These are phyloP conservation scores for Xiphophorus couchianus DNA, from an alignment of 2,113 vertebrate species.

Conservation along the genomic window DNA sequence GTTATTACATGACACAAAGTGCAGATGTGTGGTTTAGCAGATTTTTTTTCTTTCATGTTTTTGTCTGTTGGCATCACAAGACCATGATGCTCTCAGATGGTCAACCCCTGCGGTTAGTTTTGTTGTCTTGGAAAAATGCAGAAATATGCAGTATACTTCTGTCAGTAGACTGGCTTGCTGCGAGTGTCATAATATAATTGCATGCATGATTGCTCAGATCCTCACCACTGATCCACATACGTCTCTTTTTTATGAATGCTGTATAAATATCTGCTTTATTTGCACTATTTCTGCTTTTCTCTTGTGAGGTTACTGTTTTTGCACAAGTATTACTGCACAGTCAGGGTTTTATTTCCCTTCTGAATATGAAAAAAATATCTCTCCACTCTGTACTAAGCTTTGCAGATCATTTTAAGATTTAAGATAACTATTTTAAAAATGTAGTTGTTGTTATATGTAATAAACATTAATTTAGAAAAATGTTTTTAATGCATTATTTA, in stretches of 20 bases:
- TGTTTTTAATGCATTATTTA: too few relatives aligned
- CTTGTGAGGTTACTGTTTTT: background rate
- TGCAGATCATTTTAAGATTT: background rate
- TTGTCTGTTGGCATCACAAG: conserved; percentile 16
- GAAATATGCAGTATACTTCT: background rate
- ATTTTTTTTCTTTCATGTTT: background rate
- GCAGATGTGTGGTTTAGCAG: background rate
- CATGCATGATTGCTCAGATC: conserved; percentile 10
- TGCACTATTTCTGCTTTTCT: conserved; percentile 8
- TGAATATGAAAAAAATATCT: background rate
- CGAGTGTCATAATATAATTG: conserved; percentile 20
- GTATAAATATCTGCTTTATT: too few relatives aligned
- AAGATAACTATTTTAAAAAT: too few relatives aligned
- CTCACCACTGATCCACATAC: background rate
- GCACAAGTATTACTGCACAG: background rate
- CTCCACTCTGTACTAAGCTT: background rate
- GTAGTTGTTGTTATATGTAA: too few relatives aligned
- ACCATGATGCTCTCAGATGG: background rate
- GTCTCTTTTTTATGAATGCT: background rate
- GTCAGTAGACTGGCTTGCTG: conserved; percentile 23
- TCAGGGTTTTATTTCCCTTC: background rate
- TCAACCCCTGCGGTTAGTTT: background rate
- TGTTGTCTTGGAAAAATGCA: conserved; percentile 4
- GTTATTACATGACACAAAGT: conserved; percentile 24
- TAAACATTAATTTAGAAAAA: too few relatives aligned